Percentiles rank a stretch among this genome's conserved stretches.
These are phyloP conservation scores for Drosophila saltans DNA, from an alignment of 1,140 invertebrate genomes.

Conservation along the genomic window DNA sequence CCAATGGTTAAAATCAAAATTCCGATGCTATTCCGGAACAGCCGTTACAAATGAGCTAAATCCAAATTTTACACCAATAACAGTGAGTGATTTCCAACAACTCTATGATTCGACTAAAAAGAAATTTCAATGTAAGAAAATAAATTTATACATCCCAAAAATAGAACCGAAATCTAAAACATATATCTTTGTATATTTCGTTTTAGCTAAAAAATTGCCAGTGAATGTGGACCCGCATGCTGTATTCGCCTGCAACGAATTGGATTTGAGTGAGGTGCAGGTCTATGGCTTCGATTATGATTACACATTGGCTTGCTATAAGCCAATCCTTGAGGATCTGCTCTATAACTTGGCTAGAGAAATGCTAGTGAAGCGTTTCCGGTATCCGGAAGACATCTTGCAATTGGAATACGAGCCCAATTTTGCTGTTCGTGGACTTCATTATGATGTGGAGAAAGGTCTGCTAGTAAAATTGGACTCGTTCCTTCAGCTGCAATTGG, in stretches of 20 bases:
- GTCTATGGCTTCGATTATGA: constrained; percentile 99
- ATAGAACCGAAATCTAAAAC: constrained; percentile 28
- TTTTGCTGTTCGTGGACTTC: constrained; percentile 96
- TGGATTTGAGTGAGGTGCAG: constrained; percentile 94
- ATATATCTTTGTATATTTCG: constrained; percentile 38
- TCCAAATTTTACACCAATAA: constrained; percentile 45
- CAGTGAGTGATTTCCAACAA: constrained; percentile 78
- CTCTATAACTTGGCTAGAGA: constrained; percentile 96
- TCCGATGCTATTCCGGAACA: constrained; percentile 48
- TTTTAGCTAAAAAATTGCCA: constrained; percentile 93
- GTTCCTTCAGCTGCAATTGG: constrained; percentile 97
- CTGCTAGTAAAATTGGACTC: constrained; percentile 97
- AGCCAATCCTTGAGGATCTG: constrained; percentile 93
- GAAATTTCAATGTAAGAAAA: constrained; percentile 84
- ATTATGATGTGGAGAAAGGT: constrained; percentile 98
- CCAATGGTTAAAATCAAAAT: constrained; percentile 15
- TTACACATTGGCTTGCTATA: constrained; percentile 98
- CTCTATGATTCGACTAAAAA: constrained; percentile 83
- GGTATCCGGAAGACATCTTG: constrained; percentile 95
- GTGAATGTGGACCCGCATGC: constrained; percentile 92
- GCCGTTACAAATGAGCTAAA: constrained; percentile 47
- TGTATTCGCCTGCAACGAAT: constrained; percentile 98
- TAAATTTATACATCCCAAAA: constrained; percentile 40
- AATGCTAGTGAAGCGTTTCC: constrained; percentile 93
- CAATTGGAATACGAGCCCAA: constrained; percentile 93